phyloP scores from a whole-genome alignment of 2,797 vertebrate genomes.

The Chiloscyllium punctatum region DNA sequence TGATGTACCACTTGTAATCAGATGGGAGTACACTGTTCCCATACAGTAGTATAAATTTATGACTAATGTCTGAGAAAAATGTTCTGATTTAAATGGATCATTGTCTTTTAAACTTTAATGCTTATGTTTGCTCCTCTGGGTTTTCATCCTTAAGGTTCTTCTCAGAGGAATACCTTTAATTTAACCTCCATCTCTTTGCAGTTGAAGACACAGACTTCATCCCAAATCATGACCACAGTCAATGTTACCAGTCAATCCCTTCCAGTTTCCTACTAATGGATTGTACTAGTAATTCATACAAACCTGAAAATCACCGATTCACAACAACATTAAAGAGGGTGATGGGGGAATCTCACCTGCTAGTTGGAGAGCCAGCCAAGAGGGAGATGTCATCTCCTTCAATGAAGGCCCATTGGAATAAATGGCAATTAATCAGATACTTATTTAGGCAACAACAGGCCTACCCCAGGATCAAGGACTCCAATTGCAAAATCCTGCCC shows the following conservation, averaged over 20 bases:
- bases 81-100: not conserved
- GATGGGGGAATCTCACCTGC: too few relatives aligned
- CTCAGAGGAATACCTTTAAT: not conserved
- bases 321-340: too few relatives aligned
- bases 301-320: not conserved
- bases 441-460: too few relatives aligned
- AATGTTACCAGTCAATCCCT: not conserved
- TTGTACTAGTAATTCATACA: not conserved
- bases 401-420: too few relatives aligned
- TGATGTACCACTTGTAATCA: not conserved
- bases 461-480: too few relatives aligned
- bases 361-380: too few relatives aligned
- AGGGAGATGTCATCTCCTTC: too few relatives aligned
- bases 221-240: not conserved
- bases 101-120: not conserved
- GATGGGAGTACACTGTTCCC: not conserved
- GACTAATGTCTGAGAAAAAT: not conserved
- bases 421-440: too few relatives aligned
- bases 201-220: not conserved
- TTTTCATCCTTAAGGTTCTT: not conserved
- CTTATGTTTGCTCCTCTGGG: not conserved
- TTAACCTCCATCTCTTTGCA: not conserved
- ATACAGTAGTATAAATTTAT: too few relatives aligned
- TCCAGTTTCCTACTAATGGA: not conserved
- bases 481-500: too few relatives aligned